A percentile compares a stretch with the other conserved stretches of the same genome.
These are phyloP conservation scores for Zoanthus sansibaricus DNA, from an alignment of 92 coral and sea anemone genomes.

Conservation along the genomic window DNA sequence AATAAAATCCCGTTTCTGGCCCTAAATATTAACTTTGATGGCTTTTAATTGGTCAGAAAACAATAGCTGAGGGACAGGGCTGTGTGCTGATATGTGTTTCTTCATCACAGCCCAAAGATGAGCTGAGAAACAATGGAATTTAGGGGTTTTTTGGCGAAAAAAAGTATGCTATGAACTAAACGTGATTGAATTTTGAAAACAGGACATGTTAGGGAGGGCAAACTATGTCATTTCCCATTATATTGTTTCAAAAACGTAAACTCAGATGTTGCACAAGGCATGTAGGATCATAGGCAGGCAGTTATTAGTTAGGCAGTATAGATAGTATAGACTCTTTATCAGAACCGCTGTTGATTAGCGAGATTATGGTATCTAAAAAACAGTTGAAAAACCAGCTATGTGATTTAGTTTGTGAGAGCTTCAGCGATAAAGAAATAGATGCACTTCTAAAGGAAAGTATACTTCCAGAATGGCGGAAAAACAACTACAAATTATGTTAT, in stretches of 20 bases:
- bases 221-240: neutral
- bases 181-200: neutral
- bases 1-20: neutral
- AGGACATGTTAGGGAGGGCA: neutral
- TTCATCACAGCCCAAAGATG: neutral
- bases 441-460: slow-evolving; percentile 10
- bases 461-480: slow-evolving; percentile 17
- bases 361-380: slow-evolving; percentile 16
- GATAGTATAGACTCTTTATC: neutral
- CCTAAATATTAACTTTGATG: neutral
- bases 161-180: neutral
- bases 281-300: neutral
- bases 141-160: neutral
- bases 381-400: slow-evolving; percentile 21
- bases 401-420: slow-evolving; percentile 21
- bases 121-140: neutral
- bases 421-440: slow-evolving; percentile 24
- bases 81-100: neutral
- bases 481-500: slow-evolving; percentile 1
- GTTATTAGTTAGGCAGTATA: neutral
- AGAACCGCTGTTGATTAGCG: neutral
- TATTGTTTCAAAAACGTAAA: neutral
- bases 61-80: slow-evolving; percentile 7
- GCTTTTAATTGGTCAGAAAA: neutral
- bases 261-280: neutral